Base-by-base conservation (phyloP, 2,888 invertebrate genomes). In the Sclerodermus sp. region DNA sequence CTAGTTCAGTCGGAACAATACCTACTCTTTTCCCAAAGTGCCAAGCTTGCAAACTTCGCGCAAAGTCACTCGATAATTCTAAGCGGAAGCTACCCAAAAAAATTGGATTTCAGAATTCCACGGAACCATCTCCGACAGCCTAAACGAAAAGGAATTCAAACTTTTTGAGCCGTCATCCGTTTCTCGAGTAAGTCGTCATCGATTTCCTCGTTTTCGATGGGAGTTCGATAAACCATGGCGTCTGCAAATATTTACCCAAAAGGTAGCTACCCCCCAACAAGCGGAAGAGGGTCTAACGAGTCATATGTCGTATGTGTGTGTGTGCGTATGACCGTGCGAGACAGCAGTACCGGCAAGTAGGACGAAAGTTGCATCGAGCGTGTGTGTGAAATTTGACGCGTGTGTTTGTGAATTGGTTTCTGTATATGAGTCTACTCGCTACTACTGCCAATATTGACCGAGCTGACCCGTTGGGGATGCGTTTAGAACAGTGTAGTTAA, bases 1-100 rank as follows among this genome's bases (percentile, higher is more conserved):
- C 74, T 64, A 46, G 53, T 52, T 42, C 53, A 23, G 47, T 57
- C 37, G 38, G 58, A 58, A 68, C 67, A 70, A 68, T 70, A 49
- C 47, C 43, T 44, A 45, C 55, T 51, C 62, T 68, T 59, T 55
- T 66, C 43, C 17, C 44, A 58, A 57, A 64, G 43, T 58, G 51
- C 54, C 55, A 23, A 23, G 23, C 23, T 23, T 23, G 23, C 23
- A 23, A 23, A 8, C 23, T 8, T 23, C 23, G 23, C 23, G 23
- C 23, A 5, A 23, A 23, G 8, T 23, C 23, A 5, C 23, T 23
- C 23, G 23, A 23, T 23, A 23, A 23, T 8, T 23, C 8, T 23
- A 8, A 23, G n/a, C n/a, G n/a, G n/a, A n/a, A n/a, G n/a, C n/a
- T n/a, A n/a, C n/a, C n/a, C n/a, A n/a, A n/a, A n/a, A n/a, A n/a